These are phyloP conservation scores for Silurus asotus DNA, from an alignment of 2,113 vertebrate species.

Conservation along the genomic window DNA sequence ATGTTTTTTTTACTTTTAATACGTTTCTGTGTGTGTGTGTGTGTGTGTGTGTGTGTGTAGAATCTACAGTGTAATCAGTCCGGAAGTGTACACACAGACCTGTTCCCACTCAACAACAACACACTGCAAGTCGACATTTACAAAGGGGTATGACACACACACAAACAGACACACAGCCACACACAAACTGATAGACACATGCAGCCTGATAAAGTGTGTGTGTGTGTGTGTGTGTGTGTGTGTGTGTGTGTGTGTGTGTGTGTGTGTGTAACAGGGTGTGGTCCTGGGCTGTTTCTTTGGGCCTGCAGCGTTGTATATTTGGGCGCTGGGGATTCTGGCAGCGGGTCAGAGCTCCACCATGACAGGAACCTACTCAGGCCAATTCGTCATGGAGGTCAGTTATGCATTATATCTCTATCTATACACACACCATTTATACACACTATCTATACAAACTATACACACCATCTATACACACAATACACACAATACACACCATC, in stretches of 20 bases:
- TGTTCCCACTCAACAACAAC: conserved; percentile 82
- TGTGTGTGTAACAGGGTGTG: conserved; percentile 73
- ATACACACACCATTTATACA: neutral
- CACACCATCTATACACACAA: neutral
- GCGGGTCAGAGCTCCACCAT: conserved; percentile 98
- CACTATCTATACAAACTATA: neutral
- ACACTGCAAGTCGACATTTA: conserved; percentile 92
- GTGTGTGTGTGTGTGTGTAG: conserved; percentile 55
- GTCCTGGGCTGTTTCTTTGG: conserved; percentile 94
- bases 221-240: conserved; percentile 12
- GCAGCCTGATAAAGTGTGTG: neutral
- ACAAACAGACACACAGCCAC: too few relatives aligned
- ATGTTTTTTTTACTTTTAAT: neutral
- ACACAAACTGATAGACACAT: neutral
- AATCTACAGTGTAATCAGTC: conserved; percentile 67
- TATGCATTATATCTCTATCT: conserved; percentile 50
- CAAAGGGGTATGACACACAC: conserved; percentile 82
- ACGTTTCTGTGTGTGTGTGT: neutral
- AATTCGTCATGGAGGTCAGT: conserved; percentile 94
- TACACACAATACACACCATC: neutral
- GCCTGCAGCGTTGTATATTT: conserved; percentile 90
- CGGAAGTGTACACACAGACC: conserved; percentile 70
- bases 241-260: conserved; percentile 8
- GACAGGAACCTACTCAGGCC: conserved; percentile 96
- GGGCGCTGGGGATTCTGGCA: conserved; percentile 94